phyloP scores from a whole-genome alignment of 1,140 invertebrate species.

The Drosophila athabasca region DNA sequence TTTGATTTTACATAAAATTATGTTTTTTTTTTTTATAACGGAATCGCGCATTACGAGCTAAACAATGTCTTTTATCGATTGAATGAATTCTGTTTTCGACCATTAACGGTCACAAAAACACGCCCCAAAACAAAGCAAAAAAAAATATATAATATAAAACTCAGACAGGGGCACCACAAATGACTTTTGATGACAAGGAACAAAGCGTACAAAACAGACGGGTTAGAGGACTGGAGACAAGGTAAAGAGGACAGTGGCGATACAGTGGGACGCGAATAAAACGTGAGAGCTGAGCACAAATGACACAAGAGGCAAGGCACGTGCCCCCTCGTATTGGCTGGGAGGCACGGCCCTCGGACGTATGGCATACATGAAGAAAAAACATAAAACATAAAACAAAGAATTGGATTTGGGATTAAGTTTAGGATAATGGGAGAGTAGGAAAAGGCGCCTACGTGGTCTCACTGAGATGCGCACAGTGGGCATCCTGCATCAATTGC shows the following conservation, averaged over 20 bases:
- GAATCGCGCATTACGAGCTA: constrained; percentile 57
- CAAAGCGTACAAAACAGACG: constrained; percentile 9
- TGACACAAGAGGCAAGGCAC: constrained; percentile 18
- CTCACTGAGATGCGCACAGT: constrained; percentile 79
- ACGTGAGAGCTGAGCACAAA: constrained; percentile 1
- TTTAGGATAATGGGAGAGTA: not conserved
- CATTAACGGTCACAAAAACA: constrained; percentile 11
- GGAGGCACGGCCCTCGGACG: not conserved
- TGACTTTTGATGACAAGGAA: constrained; percentile 13
- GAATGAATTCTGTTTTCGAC: constrained; percentile 45
- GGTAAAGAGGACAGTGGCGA: not conserved
- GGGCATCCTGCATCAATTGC: constrained; percentile 81
- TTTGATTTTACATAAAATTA: constrained; percentile 16
- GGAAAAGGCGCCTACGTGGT: constrained; percentile 50
- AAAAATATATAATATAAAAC: no score
- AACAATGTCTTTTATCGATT: constrained; percentile 76
- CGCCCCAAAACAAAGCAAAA: no score
- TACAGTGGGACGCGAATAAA: not conserved
- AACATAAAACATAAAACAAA: constrained; percentile 7
- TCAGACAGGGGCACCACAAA: not conserved
- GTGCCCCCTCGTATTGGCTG: no score
- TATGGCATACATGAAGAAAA: constrained; percentile 32
- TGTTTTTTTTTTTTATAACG: constrained; percentile 26
- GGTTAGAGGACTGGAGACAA: not conserved
- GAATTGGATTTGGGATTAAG: not conserved